Evolutionary conservation across 2,888 invertebrate genomes (phyloP), one percentile per base, ranked within the genome.

Genomic region (Odontocolon sp.): DNA sequence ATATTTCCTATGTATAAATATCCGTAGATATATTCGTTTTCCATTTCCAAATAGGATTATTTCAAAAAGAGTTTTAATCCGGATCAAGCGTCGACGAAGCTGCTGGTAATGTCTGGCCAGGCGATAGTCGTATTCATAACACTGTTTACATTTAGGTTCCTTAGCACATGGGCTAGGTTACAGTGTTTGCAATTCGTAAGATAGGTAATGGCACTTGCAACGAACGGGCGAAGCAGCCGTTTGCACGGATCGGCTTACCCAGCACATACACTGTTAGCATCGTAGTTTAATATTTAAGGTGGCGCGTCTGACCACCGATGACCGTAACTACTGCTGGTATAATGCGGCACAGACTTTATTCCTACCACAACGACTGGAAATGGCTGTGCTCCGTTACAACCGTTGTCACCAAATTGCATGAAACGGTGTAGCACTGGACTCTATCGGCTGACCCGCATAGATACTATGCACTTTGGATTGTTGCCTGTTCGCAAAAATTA

Each of bases 381-480:
- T 26, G 3, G 6, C 50, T 64, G 33, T 23, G 3, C 28, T 40
- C 31, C 50, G 38, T n/a, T 16, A 36, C 67, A 45, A 36, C 54
- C 38, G 63, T 42, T 14, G 38, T 56, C 56, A 56, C n/a, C 47
- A 50, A 61, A n/a, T 68, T 50, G 56, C 56, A 42, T 23, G 67
- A 28, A 68, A 11, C 45, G 16, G 28, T 50, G 45, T 36, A 56
- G 28, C 68, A 16, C 16, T 50, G 14, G 23, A 57, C 38, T 57
- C 50, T 14, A 36, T 69, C 64, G 63, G 40, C 50, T 42, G 56
- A 75, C 63, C 42, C 14, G 26, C 26, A 42, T 42, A 33, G 33
- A 69, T 64, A 23, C 47, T 59, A 75, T 64, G 50, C 36, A 64
- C 42, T 74, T 70, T 21, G 14, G 14, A 64, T 40, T 23, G 26